These are phyloP conservation scores for Microtus ochrogaster DNA, from an alignment of 2,113 vertebrate genomes.

Conservation along the genomic window DNA sequence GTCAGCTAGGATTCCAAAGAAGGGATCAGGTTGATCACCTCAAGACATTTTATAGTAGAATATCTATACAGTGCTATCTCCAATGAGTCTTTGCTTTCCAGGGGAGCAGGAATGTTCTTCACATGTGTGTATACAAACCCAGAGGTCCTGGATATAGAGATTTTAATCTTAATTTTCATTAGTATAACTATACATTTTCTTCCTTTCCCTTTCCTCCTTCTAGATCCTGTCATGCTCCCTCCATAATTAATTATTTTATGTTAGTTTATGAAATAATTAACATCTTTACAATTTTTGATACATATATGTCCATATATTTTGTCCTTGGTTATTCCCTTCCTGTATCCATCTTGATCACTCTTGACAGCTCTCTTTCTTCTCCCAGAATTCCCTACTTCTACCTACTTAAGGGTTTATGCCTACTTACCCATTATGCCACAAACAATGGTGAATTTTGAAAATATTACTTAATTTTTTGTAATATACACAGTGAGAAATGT, in stretches of 20 bases:
- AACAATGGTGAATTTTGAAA: neutral
- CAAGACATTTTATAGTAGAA: neutral
- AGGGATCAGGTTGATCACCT: neutral
- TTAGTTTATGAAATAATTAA: neutral
- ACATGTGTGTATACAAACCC: too few relatives aligned
- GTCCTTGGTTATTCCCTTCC: too few relatives aligned
- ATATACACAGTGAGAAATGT: neutral
- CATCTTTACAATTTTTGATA: neutral
- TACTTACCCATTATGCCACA: neutral
- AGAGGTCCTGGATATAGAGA: neutral
- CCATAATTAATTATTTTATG: neutral
- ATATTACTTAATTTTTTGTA: neutral
- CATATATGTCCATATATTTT: too few relatives aligned
- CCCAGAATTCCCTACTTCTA: neutral
- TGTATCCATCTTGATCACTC: neutral
- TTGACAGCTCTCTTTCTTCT: neutral
- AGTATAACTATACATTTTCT: neutral
- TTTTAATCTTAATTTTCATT: neutral
- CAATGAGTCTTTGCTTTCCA: neutral
- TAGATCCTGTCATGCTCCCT: accelerated
- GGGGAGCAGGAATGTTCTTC: neutral
- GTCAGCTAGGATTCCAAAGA: neutral
- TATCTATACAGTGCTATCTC: neutral
- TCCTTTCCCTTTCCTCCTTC: neutral
- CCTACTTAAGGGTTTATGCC: neutral